Base-by-base conservation (phyloP, 1,140 invertebrate genomes). In the Cherax destructor region DNA sequence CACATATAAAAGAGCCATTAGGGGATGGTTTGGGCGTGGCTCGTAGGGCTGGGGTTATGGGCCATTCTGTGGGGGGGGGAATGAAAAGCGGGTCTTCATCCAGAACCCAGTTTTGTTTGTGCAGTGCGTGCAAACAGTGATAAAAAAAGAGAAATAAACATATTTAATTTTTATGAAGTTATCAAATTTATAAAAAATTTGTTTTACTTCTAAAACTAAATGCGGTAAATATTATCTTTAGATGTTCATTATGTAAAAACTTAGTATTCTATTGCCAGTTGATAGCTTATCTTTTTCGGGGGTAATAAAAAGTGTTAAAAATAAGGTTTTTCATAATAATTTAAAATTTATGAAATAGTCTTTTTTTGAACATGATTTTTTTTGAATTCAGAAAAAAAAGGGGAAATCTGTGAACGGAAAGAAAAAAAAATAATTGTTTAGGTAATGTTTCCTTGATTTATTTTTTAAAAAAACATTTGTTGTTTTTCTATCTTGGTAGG, bases 1-100 rank as follows among this genome's bases (percentile, higher is more conserved):
- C 74, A 59, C 85, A 74, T 86, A 86, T 78, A n/a, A 74, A 86
- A 77, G 85, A 41, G 85, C 59, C 85, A 86, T 86, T 86, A 86
- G 74, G 85, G 85, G 59, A 86, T 59, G 85, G 74, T 86, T 78
- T 86, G 85, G 85, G 85, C 72, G 85, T 86, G 85, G 85, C 85
- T 86, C 72, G n/a, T 30, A n/a, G 85, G 41, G 50, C 74, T 30
- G 52, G 61, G 85, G 18, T 79, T 80, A 80, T 80, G 86, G 86
- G n/a, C 56, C 69, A 41, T 76, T 49, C 47, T 86, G 56, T 50
- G n/a, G 77, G 85, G 86, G 30, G 30, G 0, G 77, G 77, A 79
- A 65, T 69, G 56, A 21, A 61, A 69, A 80, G 61, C 59, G 80
- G 59, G 50, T 80, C 18, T 76, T 74, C 21, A 47, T n/a, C n/a